Evolutionary conservation across 2,888 invertebrate genomes (phyloP).

Genomic region (Stramonita haemastoma): DNA sequence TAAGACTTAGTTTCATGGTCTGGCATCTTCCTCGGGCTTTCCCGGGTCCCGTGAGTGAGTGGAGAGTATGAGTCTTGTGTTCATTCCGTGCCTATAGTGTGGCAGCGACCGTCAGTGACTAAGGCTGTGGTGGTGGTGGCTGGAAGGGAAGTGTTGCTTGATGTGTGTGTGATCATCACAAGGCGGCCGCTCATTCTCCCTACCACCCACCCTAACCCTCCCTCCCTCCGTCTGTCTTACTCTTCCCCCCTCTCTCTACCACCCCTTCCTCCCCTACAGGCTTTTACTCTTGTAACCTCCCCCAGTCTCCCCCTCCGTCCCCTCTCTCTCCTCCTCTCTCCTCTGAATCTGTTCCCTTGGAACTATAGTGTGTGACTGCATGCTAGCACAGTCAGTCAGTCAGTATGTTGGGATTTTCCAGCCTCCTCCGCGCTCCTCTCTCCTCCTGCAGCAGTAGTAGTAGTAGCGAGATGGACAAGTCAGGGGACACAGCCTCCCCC

Average conservation of each 20-base stretch:
- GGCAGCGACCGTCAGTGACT: neutral
- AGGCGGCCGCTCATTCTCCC: neutral
- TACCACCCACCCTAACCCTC: neutral
- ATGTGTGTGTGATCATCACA: constrained; percentile 2
- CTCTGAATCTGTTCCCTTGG: neutral
- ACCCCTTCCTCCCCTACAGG: too few relatives aligned
- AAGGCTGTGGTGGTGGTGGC: too few relatives aligned
- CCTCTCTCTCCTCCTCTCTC: neutral
- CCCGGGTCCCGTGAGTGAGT: neutral
- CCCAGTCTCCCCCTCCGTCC: neutral
- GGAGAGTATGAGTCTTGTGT: neutral
- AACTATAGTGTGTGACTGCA: constrained; percentile 20
- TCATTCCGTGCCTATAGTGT: neutral
- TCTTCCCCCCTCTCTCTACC: neutral
- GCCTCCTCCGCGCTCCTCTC: constrained; percentile 2
- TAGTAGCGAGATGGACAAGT: constrained; percentile 25
- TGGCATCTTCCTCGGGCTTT: constrained; percentile 1
- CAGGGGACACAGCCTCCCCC: neutral
- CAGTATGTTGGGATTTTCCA: constrained; percentile 25
- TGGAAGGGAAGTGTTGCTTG: neutral
- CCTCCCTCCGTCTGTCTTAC: neutral
- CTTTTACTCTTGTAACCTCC: neutral
- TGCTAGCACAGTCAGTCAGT: neutral
- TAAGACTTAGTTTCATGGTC: neutral
- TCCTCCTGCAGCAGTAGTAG: too few relatives aligned